Percentiles rank a stretch among this genome's conserved stretches.
These are phyloP conservation scores for Anagrus nilaparvatae DNA, from an alignment of 1,140 invertebrate genomes.

Conservation along the genomic window DNA sequence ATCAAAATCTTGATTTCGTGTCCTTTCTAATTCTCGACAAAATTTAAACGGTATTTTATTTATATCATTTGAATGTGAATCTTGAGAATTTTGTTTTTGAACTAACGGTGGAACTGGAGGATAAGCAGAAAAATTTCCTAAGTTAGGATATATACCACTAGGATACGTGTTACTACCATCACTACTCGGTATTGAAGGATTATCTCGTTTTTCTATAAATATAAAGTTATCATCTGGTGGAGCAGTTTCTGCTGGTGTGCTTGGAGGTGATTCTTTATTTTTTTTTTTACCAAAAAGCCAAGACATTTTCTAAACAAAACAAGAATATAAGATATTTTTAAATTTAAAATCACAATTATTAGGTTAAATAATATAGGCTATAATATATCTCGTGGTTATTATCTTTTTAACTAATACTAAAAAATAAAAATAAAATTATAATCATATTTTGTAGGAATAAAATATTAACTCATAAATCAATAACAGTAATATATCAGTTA, in stretches of 20 bases:
- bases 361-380: too few species aligned
- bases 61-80: conserved; percentile 26
- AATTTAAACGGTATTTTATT: conserved; percentile 36
- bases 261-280: conserved; percentile 28
- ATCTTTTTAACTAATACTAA: too few species aligned
- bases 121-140: conserved; percentile 17
- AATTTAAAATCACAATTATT: too few species aligned
- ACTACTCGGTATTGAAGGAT: conserved; percentile 9
- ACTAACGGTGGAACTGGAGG: conserved; percentile 12
- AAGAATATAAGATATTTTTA: too few species aligned
- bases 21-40: conserved; percentile 24
- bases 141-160: conserved; percentile 27
- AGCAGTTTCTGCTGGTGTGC: conserved; percentile 21
- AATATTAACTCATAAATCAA: too few species aligned
- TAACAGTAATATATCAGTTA: too few species aligned
- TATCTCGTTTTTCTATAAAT: conserved; percentile 24
- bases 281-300: conserved; percentile 42
- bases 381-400: too few species aligned
- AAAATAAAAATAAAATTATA: too few species aligned
- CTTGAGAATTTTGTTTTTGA: conserved; percentile 22
- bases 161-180: conserved; percentile 10
- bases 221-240: conserved; percentile 26
- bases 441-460: too few species aligned
- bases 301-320: conserved; percentile 34
- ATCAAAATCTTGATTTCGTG: conserved; percentile 26